phyloP scores from a whole-genome alignment of 2,113 vertebrate species.

The Scolopax mira region DNA sequence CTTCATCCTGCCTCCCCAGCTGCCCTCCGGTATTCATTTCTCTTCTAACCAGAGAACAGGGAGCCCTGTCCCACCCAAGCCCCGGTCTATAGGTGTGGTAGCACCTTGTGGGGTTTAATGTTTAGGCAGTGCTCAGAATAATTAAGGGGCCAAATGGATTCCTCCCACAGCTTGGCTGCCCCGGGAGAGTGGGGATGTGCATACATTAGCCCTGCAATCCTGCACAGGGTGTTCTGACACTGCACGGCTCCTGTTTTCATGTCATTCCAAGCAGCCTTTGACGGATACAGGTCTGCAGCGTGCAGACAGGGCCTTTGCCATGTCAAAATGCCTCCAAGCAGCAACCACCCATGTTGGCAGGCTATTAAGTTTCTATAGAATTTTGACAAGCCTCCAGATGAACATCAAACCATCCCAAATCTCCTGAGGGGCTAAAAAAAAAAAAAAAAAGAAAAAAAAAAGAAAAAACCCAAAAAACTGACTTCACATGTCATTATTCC shows the following conservation, averaged over 20 bases:
- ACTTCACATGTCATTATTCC: constrained; percentile 32
- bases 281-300: background rate
- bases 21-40: background rate
- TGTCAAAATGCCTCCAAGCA: constrained; percentile 46
- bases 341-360: constrained; percentile 63
- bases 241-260: background rate
- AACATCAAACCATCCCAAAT: constrained; percentile 53
- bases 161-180: constrained; percentile 30
- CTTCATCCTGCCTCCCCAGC: background rate
- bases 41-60: background rate
- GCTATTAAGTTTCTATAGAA: constrained; percentile 55
- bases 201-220: background rate
- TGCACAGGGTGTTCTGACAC: background rate
- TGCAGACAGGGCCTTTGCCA: constrained; percentile 49
- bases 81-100: constrained; percentile 22
- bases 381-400: constrained; percentile 55
- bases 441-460: background rate
- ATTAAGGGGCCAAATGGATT: constrained; percentile 37
- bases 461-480: background rate
- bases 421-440: constrained; percentile 33
- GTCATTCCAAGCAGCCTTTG: constrained; percentile 42
- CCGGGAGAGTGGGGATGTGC: background rate
- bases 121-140: background rate
- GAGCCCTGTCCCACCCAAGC: constrained; percentile 22
- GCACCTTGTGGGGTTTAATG: constrained; percentile 8